These are phyloP conservation scores for Cheilosia vulpina DNA, from an alignment of 2,888 invertebrate species.

Conservation along the genomic window DNA sequence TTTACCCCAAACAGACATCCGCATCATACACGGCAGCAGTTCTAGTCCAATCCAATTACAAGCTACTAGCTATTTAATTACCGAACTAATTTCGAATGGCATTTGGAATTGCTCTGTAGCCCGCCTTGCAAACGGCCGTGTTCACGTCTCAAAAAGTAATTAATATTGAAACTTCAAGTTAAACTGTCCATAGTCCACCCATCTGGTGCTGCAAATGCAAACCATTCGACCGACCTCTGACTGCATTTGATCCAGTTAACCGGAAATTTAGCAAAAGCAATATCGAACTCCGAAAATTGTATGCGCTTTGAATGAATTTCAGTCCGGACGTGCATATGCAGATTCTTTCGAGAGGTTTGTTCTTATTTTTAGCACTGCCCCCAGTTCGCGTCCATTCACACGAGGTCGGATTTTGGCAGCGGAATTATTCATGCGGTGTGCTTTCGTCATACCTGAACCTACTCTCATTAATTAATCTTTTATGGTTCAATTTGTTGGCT, in stretches of 20 bases:
- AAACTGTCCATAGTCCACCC: conserved; percentile 3
- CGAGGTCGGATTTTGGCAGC: conserved; percentile 45
- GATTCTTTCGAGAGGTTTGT: conserved; percentile 19
- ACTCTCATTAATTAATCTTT: conserved; percentile 68
- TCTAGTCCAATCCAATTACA: conserved; percentile 42
- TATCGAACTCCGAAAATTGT: conserved; percentile 26
- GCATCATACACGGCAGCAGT: not conserved
- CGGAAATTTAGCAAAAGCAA: conserved; percentile 37
- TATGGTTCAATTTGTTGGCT: conserved; percentile 35
- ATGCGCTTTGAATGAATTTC: conserved; percentile 3
- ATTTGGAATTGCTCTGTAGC: no score
- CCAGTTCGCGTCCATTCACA: conserved; percentile 19
- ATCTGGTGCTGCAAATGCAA: conserved; percentile 1
- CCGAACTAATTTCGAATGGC: conserved; percentile 33
- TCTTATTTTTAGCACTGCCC: conserved; percentile 30
- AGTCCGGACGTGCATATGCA: not conserved
- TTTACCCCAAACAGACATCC: not conserved
- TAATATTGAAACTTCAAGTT: conserved; percentile 61
- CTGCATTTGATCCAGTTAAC: conserved; percentile 56
- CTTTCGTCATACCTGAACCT: not conserved
- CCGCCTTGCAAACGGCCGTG: not conserved
- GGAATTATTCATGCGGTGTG: conserved; percentile 56
- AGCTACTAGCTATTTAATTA: conserved; percentile 46
- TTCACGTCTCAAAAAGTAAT: conserved; percentile 46
- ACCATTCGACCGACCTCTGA: conserved; percentile 6